Evolutionary conservation across 2,888 invertebrate species (phyloP).

Genomic region (Andrena chrysosceles): DNA sequence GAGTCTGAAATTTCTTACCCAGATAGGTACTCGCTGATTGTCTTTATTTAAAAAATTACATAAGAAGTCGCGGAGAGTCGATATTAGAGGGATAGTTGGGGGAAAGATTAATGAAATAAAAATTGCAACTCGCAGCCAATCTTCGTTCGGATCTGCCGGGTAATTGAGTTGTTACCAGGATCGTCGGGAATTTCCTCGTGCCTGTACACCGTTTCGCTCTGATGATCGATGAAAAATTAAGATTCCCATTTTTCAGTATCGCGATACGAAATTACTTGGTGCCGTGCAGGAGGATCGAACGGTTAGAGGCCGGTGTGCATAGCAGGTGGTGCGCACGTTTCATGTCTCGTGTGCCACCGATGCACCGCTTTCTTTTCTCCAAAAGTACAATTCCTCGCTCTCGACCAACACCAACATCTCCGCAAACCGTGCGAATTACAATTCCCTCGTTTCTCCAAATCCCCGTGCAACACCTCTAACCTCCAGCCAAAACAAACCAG

Average conservation of each 20-base stretch:
- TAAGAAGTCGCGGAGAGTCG: too few species aligned
- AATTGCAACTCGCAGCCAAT: too few species aligned
- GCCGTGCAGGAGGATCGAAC: conserved; percentile 50
- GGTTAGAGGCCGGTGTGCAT: conserved; percentile 66
- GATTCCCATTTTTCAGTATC: conserved; percentile 30
- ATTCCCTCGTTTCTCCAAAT: background rate
- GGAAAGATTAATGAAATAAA: too few species aligned
- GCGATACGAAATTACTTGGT: conserved; percentile 38
- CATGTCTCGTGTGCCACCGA: conserved; percentile 32
- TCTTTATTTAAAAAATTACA: too few species aligned
- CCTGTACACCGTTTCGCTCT: background rate
- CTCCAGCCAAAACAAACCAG: background rate
- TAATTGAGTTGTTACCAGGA: background rate
- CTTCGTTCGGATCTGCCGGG: conserved; percentile 1
- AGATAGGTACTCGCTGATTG: too few species aligned
- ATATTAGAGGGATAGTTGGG: too few species aligned
- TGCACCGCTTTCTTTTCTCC: conserved; percentile 18
- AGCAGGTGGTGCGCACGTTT: conserved; percentile 74
- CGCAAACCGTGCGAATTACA: accelerated
- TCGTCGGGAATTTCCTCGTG: background rate
- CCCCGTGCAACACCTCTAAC: too few species aligned
- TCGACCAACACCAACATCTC: background rate
- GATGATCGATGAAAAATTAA: conserved; percentile 40
- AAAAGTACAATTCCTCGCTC: background rate
- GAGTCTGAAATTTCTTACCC: too few species aligned